Conservation (phyloP, 23 tunicate genomes). For the Trididemnum miniatum region DNA sequence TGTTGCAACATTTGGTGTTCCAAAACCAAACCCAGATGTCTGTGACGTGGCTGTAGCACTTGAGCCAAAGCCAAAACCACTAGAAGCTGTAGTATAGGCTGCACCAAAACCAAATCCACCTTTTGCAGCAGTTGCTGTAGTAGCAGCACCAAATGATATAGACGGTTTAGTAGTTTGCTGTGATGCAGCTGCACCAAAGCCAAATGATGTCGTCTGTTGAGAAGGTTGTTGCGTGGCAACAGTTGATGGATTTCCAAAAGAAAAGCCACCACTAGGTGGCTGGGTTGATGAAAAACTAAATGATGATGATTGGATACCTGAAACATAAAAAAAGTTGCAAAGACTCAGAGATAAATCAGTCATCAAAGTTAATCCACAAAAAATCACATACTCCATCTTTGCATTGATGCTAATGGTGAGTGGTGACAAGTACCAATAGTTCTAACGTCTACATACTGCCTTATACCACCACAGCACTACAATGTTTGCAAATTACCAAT, state of each 20-base stretch:
- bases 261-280: slow-evolving; percentile 48
- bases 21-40: neutral
- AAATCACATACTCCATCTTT: neutral
- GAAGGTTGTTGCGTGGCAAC: slow-evolving; percentile 12
- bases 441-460: neutral
- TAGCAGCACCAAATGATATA: slow-evolving; percentile 24
- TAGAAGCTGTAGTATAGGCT: neutral
- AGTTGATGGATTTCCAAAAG: slow-evolving; percentile 28
- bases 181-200: slow-evolving; percentile 14
- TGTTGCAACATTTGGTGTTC: slow-evolving; percentile 1
- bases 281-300: too few relatives aligned
- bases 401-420: neutral
- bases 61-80: neutral
- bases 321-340: neutral
- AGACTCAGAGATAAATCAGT: too few relatives aligned
- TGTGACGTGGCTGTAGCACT: neutral
- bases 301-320: too few relatives aligned
- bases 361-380: too few relatives aligned
- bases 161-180: neutral
- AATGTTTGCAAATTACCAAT: too few relatives aligned
- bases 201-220: slow-evolving; percentile 11
- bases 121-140: slow-evolving; percentile 8
- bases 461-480: too few relatives aligned
- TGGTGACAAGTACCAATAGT: neutral
- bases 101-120: slow-evolving; percentile 31